Percentiles rank a stretch among this genome's conserved stretches.
These are phyloP conservation scores for Mesocricetus auratus DNA, from an alignment of 2,113 vertebrate genomes.

Conservation along the genomic window DNA sequence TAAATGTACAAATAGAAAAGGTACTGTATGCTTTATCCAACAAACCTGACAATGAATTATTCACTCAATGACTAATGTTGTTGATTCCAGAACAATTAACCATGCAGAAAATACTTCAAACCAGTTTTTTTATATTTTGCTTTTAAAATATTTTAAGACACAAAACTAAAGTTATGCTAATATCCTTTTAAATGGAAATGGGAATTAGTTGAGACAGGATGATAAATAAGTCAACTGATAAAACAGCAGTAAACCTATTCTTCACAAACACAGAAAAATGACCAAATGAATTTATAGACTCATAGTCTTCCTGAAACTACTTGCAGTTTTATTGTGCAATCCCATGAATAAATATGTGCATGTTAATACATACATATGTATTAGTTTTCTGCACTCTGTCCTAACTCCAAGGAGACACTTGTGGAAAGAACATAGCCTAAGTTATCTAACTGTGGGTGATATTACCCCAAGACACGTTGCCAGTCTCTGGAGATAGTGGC, in stretches of 20 bases:
- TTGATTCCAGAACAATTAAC: slow-evolving; percentile 37
- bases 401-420: neutral
- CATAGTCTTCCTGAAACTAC: neutral
- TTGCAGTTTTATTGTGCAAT: neutral
- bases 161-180: neutral
- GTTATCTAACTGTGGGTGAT: neutral
- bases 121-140: slow-evolving; percentile 53
- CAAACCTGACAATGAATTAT: neutral
- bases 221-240: neutral
- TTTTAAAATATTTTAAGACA: slow-evolving; percentile 23
- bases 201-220: neutral
- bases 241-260: neutral
- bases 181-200: slow-evolving; percentile 16
- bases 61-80: neutral
- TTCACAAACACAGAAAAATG: neutral
- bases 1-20: neutral
- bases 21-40: neutral
- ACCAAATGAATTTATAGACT: neutral
- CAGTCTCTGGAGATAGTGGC: neutral
- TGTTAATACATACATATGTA: neutral
- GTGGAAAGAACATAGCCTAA: neutral
- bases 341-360: neutral
- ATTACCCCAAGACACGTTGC: neutral
- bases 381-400: neutral
- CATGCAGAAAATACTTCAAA: neutral